Base-by-base conservation (phyloP, 2,888 invertebrate genomes). In the Exocentrus adspersus region DNA sequence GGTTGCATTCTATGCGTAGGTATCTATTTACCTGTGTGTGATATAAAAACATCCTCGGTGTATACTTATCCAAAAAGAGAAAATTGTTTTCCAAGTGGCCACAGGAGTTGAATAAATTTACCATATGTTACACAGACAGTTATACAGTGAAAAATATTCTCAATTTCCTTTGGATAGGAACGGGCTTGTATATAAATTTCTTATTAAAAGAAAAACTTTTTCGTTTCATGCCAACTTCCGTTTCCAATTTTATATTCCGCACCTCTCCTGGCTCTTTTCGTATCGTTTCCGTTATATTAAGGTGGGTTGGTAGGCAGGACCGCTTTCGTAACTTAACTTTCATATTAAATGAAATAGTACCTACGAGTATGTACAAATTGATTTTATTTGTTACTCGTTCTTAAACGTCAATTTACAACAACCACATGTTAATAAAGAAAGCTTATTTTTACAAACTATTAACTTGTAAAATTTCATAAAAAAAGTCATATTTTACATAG, bases 181-280 rank as follows among this genome's bases (percentile, higher is more conserved):
- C 64, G 60, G 65, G 70, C 64, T 64, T 68, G 70, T 70, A 68
- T 70, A 70, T 68, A 70, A 70, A 70, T 70, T 70, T 66, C 65
- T 68, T 65, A 70, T 68, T 70, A 70, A 64, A 68, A 64, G 65
- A 45, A 64, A 60, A 66, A 68, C 53, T 64, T 68, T 65, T 61
- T 48, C 56, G 43, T 59, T 28, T 53, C 59, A 42, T 30, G 60
- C 41, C 54, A 28, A 53, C 51, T 46, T 56, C 41, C 48, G 32
- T 61, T 67, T 67, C 64, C 65, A 65, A 67, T 65, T 68, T 56
- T 30, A 32, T 57, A 64, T 63, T 61, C 46, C 62, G 32, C 59
- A 62, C 54, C 43, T 61, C 37, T 14, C 42, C 16, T 30, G 19
- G 12, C 19, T 17, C 46, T 59, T 53, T 48, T 10, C 20, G 48